phyloP scores from a whole-genome alignment of 2,113 vertebrate genomes.

The Balaeniceps rex region DNA sequence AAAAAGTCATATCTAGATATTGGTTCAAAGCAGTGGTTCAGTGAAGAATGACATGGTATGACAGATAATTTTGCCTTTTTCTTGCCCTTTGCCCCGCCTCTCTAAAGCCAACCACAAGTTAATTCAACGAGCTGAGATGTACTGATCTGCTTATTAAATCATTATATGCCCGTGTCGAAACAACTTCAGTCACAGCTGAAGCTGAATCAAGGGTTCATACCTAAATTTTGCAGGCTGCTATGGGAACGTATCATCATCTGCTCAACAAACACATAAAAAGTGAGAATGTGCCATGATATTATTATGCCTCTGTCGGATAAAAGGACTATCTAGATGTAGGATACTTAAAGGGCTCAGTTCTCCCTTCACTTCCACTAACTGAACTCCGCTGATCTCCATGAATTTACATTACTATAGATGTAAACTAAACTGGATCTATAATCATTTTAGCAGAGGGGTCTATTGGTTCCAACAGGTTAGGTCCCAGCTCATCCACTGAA shows the following conservation, averaged over 20 bases:
- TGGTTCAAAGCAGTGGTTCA: not conserved
- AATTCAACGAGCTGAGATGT: not conserved
- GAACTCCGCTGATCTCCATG: not conserved
- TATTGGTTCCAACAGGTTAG: not conserved
- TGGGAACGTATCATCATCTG: not conserved
- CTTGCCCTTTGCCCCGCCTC: not conserved
- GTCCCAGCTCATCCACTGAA: not conserved
- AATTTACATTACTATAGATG: not conserved
- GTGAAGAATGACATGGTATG: not conserved
- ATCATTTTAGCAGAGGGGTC: not conserved
- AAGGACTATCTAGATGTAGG: not conserved
- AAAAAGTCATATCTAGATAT: not conserved
- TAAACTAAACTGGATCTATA: not conserved
- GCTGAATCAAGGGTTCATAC: not conserved
- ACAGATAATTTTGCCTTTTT: not conserved
- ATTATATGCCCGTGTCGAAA: not conserved
- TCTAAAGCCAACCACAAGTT: not conserved
- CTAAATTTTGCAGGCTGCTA: conserved; percentile 23
- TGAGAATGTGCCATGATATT: not conserved
- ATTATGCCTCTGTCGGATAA: not conserved
- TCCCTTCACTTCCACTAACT: not conserved
- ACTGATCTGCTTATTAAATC: not conserved
- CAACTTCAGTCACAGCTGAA: not conserved
- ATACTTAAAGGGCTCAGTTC: not conserved
- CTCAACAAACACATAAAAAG: not conserved